Percentiles rank a stretch among this genome's conserved stretches.
These are phyloP conservation scores for Hippopotamus amphibius DNA, from an alignment of 2,113 vertebrate genomes.

Conservation along the genomic window DNA sequence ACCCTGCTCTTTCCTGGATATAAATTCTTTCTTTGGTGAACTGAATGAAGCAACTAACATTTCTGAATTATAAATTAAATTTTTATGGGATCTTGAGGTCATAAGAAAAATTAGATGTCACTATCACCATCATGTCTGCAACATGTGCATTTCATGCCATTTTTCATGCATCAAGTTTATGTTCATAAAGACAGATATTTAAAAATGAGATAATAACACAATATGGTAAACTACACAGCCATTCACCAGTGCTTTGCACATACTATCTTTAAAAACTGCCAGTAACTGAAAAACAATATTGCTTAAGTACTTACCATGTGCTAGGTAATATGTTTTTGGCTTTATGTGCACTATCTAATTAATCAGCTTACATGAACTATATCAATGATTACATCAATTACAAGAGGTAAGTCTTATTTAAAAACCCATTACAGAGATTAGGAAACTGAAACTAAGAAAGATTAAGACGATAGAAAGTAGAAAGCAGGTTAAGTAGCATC, in stretches of 20 bases:
- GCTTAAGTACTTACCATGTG: not conserved
- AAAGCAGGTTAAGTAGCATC: not conserved
- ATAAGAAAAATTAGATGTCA: not conserved
- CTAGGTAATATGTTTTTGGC: not conserved
- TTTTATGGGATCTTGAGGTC: not conserved
- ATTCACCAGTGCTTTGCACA: not conserved
- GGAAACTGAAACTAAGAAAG: not conserved
- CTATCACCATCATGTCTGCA: not conserved
- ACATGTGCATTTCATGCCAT: not conserved
- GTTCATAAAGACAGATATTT: not conserved
- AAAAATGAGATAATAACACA: not conserved
- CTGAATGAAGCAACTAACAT: not conserved
- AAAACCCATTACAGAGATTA: constrained; percentile 5
- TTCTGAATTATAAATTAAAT: constrained; percentile 16
- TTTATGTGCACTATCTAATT: not conserved
- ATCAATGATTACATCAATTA: not conserved
- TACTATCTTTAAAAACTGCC: not conserved
- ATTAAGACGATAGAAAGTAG: not conserved
- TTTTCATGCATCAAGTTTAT: not conserved
- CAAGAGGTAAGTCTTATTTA: not conserved
- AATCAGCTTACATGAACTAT: not conserved
- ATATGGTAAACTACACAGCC: not conserved
- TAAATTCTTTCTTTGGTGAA: not conserved
- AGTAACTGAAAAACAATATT: not conserved
- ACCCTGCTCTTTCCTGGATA: not conserved